phyloP scores from a whole-genome alignment of 2,888 invertebrate species.

The Pristionchus maxplancki region DNA sequence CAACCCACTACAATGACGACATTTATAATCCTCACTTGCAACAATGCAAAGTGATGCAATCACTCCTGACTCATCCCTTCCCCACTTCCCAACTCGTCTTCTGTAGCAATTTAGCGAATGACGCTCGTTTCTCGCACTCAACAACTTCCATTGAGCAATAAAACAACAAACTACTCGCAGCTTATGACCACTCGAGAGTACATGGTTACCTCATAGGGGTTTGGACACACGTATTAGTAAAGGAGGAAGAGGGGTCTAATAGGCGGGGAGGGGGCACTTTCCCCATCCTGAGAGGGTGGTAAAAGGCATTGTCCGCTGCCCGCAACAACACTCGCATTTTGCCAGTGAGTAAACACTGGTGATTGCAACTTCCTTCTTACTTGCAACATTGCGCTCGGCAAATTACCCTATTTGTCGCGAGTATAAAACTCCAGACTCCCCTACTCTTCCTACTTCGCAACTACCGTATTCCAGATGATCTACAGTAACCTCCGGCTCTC shows the following conservation, averaged over 20 bases:
- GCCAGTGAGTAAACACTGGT: background rate
- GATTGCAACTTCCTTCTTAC: background rate
- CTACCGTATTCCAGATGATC: constrained; percentile 4
- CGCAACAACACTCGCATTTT: background rate
- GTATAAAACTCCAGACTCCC: background rate
- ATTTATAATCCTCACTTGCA: no score
- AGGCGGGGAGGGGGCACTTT: background rate
- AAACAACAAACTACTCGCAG: background rate
- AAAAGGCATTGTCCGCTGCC: background rate
- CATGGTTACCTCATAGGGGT: background rate
- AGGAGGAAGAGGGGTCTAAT: background rate
- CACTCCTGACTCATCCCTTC: background rate
- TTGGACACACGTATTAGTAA: background rate
- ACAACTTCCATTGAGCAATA: background rate
- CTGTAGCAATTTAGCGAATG: constrained; percentile 4
- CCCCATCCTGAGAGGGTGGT: background rate
- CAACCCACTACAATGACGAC: no score
- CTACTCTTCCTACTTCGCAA: no score
- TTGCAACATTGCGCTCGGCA: background rate
- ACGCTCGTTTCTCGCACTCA: background rate
- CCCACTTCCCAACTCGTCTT: background rate
- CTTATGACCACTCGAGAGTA: background rate
- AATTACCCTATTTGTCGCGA: background rate
- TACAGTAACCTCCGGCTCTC: background rate
- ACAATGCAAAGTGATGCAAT: background rate